phyloP scores from a whole-genome alignment of 2,797 vertebrate species.

The Siniperca undulata region DNA sequence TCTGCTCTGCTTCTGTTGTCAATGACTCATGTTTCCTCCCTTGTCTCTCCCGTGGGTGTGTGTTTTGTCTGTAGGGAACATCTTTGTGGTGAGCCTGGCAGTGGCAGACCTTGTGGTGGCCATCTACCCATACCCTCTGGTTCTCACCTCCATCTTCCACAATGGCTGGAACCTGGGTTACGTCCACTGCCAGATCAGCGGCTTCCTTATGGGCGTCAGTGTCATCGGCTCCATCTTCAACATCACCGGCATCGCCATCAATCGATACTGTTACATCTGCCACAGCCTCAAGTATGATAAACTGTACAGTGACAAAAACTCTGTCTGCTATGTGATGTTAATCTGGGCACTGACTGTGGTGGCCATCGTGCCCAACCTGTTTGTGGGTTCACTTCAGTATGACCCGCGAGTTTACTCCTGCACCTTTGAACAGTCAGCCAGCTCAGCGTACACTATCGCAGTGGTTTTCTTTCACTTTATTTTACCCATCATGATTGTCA shows the following conservation, averaged over 20 bases:
- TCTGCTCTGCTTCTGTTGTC: slow-evolving; percentile 27
- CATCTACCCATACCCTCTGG: slow-evolving; percentile 96
- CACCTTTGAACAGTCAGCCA: slow-evolving; percentile 94
- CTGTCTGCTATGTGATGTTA: slow-evolving; percentile 91
- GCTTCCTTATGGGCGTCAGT: slow-evolving; percentile 96
- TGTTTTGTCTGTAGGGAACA: slow-evolving; percentile 89
- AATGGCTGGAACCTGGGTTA: slow-evolving; percentile 95
- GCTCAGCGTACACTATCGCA: slow-evolving; percentile 91
- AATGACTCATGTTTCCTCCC: slow-evolving; percentile 30
- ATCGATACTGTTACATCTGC: slow-evolving; percentile 98
- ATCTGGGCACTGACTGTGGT: slow-evolving; percentile 94
- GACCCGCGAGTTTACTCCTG: slow-evolving; percentile 96
- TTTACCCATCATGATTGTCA: slow-evolving; percentile 89
- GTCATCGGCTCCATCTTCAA: slow-evolving; percentile 98
- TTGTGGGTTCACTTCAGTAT: slow-evolving; percentile 93
- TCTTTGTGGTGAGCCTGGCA: slow-evolving; percentile 97
- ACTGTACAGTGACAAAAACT: slow-evolving; percentile 94
- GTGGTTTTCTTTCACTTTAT: slow-evolving; percentile 96
- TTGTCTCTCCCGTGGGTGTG: slow-evolving; percentile 44
- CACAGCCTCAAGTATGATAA: slow-evolving; percentile 96
- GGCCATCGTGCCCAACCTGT: slow-evolving; percentile 94
- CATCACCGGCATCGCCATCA: slow-evolving; percentile 97
- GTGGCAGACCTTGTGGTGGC: slow-evolving; percentile 96
- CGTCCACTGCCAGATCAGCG: slow-evolving; percentile 95
- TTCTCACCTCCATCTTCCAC: slow-evolving; percentile 93